phyloP scores from a whole-genome alignment of 2,888 invertebrate genomes.

The Brachyptera risi region DNA sequence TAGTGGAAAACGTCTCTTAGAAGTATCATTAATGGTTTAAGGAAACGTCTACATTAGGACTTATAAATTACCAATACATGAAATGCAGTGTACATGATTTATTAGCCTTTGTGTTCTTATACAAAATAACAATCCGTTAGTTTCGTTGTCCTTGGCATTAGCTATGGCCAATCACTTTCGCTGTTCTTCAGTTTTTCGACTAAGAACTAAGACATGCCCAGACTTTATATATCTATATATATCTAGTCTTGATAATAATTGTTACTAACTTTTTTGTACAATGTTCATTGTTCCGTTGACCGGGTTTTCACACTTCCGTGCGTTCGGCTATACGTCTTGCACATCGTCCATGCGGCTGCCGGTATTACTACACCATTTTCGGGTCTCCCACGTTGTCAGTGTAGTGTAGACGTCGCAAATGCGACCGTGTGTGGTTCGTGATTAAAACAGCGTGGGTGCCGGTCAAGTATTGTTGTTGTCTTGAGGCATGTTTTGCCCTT shows the following conservation, averaged over 20 bases:
- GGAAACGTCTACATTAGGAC: too few species aligned
- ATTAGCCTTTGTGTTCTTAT: too few species aligned
- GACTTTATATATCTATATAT: neutral
- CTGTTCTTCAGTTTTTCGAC: neutral
- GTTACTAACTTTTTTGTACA: neutral
- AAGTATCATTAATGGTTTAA: too few species aligned
- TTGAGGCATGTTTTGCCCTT: slow-evolving; percentile 4
- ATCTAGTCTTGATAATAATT: neutral
- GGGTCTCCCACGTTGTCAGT: too few species aligned
- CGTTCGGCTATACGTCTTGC: neutral
- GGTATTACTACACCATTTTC: too few species aligned
- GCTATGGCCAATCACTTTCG: slow-evolving; percentile 12
- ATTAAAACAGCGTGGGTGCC: neutral
- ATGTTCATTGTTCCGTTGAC: slow-evolving; percentile 19
- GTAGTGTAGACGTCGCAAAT: too few species aligned
- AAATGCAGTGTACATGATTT: too few species aligned
- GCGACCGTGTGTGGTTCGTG: too few species aligned
- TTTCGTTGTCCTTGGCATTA: slow-evolving; percentile 19
- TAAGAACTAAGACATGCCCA: too few species aligned
- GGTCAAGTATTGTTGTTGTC: neutral
- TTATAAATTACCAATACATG: too few species aligned
- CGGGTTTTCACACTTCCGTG: slow-evolving; percentile 13
- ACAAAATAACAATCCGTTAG: neutral
- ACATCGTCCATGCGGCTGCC: too few species aligned
- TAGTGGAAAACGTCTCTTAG: too few species aligned